phyloP scores from a whole-genome alignment of 2,888 invertebrate species.

The Melanargia galathea region DNA sequence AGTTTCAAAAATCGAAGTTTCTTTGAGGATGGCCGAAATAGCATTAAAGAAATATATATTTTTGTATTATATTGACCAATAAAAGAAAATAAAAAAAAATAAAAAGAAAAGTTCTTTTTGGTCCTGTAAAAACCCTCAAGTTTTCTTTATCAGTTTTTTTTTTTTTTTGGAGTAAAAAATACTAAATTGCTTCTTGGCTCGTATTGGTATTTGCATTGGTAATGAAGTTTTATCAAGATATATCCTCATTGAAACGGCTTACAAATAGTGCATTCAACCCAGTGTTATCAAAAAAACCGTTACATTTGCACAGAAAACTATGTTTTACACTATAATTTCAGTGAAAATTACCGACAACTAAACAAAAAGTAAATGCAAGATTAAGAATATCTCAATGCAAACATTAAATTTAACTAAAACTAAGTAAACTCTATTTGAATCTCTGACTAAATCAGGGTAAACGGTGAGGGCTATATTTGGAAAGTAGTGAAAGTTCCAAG shows the following conservation, averaged over 20 bases:
- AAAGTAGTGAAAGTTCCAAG: slow-evolving; percentile 28
- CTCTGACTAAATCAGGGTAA: slow-evolving; percentile 11
- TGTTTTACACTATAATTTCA: not conserved
- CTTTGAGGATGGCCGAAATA: too few species aligned
- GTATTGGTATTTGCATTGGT: slow-evolving; percentile 8
- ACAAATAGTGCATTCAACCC: slow-evolving; percentile 34
- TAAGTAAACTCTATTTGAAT: slow-evolving; percentile 2
- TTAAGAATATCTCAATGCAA: not conserved
- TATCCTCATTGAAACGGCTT: slow-evolving; percentile 34
- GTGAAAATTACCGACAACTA: not conserved
- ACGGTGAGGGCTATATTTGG: slow-evolving; percentile 17
- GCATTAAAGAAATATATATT: too few species aligned
- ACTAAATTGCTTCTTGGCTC: not conserved
- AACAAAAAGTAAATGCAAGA: not conserved
- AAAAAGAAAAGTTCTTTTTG: too few species aligned
- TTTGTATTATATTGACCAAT: too few species aligned
- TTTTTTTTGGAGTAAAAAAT: not conserved
- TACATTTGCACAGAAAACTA: not conserved
- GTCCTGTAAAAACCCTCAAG: not conserved
- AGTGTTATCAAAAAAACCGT: slow-evolving; percentile 15
- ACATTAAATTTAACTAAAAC: not conserved
- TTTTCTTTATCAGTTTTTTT: not conserved
- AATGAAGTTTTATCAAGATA: slow-evolving; percentile 19
- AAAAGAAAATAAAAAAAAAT: too few species aligned
- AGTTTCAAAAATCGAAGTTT: not conserved